Percentiles rank a stretch among this genome's conserved stretches.
Conservation (phyloP, 2,113 vertebrate genomes). For the Semnopithecus entellus region DNA sequence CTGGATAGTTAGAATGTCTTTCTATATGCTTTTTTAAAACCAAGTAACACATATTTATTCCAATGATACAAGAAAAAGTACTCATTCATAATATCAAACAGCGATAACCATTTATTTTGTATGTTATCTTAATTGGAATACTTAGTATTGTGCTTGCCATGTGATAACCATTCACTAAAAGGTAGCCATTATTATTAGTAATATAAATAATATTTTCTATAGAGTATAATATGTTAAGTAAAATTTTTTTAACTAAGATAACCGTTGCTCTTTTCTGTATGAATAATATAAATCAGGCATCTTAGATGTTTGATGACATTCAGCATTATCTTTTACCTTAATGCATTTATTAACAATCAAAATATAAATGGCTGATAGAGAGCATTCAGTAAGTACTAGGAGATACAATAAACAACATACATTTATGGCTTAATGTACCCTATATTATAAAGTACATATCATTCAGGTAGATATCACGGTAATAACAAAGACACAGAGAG, state of each 20-base stretch:
- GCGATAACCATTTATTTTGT: not conserved
- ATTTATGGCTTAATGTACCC: not conserved
- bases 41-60: not conserved
- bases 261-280: not conserved
- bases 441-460: not conserved
- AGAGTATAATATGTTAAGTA: not conserved
- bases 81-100: not conserved
- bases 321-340: not conserved
- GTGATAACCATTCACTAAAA: not conserved
- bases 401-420: not conserved
- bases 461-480: not conserved
- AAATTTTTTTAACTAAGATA: not conserved
- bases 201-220: not conserved
- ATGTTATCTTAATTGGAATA: not conserved
- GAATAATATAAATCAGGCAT: not conserved
- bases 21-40: not conserved
- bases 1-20: not conserved
- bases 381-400: not conserved
- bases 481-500: not conserved
- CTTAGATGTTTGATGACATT: not conserved
- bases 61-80: not conserved
- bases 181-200: not conserved
- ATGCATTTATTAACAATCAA: not conserved
- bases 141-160: not conserved
- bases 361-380: not conserved